A percentile compares a stretch with the other conserved stretches of the same genome.
These are phyloP conservation scores for Anguilla obscura DNA, from an alignment of 2,797 vertebrate genomes.

Conservation along the genomic window DNA sequence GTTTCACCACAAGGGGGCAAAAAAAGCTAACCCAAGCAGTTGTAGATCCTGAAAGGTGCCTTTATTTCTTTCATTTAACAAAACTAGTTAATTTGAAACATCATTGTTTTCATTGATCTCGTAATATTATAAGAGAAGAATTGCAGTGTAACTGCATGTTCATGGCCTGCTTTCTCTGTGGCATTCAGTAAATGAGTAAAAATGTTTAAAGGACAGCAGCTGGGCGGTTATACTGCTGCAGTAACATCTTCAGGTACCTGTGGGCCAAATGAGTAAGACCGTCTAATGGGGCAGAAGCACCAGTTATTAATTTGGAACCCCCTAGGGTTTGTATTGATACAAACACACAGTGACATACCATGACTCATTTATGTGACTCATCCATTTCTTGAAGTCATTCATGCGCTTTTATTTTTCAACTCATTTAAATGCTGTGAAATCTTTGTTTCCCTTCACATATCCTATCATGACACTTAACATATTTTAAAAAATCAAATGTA, in stretches of 20 bases:
- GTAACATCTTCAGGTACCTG: background rate
- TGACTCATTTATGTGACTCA: slow-evolving; percentile 37
- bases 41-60: background rate
- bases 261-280: background rate
- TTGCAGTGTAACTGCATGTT: background rate
- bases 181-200: background rate
- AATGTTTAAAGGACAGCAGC: background rate
- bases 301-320: slow-evolving; percentile 28
- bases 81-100: background rate
- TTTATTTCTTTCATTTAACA: background rate
- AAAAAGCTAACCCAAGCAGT: background rate
- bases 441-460: slow-evolving; percentile 58
- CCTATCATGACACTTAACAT: slow-evolving; percentile 65
- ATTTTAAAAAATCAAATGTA: slow-evolving; percentile 36
- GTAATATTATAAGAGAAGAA: background rate
- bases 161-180: background rate
- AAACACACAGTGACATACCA: slow-evolving; percentile 38
- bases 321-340: slow-evolving; percentile 40
- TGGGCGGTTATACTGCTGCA: background rate
- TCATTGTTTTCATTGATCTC: background rate
- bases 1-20: background rate
- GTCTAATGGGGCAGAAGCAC: slow-evolving; percentile 43
- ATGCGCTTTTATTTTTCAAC: slow-evolving; percentile 50
- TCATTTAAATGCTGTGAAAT: slow-evolving; percentile 51
- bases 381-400: slow-evolving; percentile 57